phyloP scores from a whole-genome alignment of 2,888 invertebrate genomes.

The Hemaris fuciformis region DNA sequence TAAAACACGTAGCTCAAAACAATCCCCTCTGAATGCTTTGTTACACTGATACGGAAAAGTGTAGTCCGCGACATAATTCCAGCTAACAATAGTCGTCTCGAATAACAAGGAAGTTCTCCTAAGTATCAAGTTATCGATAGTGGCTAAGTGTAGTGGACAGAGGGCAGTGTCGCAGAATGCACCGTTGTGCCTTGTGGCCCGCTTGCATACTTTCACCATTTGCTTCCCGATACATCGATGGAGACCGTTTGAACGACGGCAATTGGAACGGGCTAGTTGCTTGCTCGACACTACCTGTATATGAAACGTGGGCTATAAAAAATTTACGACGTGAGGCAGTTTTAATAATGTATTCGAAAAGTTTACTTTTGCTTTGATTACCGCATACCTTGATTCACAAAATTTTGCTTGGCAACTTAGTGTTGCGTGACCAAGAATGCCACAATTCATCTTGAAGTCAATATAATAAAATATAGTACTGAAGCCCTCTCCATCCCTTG shows the following conservation, averaged over 20 bases:
- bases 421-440: no score
- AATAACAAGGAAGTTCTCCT: conserved; percentile 33
- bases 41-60: conserved; percentile 8
- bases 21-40: neutral
- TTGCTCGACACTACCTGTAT: neutral
- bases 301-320: neutral
- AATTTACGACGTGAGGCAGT: neutral
- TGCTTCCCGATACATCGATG: conserved; percentile 63
- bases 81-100: conserved; percentile 29
- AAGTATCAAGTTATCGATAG: conserved; percentile 32
- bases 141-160: conserved; percentile 59
- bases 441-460: no score
- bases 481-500: no score
- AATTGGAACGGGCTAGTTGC: conserved; percentile 7
- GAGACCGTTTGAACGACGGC: conserved; percentile 43
- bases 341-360: neutral
- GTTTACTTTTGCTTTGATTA: neutral
- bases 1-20: neutral
- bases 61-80: conserved; percentile 20
- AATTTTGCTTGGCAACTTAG: no score
- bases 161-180: conserved; percentile 70
- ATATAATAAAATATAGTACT: no score
- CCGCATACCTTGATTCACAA: neutral
- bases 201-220: conserved; percentile 76
- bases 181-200: conserved; percentile 61